Percentiles rank a stretch among this genome's conserved stretches.
phyloP scores from a whole-genome alignment of 1,140 invertebrate genomes.

The Drosophila quadrilineata region DNA sequence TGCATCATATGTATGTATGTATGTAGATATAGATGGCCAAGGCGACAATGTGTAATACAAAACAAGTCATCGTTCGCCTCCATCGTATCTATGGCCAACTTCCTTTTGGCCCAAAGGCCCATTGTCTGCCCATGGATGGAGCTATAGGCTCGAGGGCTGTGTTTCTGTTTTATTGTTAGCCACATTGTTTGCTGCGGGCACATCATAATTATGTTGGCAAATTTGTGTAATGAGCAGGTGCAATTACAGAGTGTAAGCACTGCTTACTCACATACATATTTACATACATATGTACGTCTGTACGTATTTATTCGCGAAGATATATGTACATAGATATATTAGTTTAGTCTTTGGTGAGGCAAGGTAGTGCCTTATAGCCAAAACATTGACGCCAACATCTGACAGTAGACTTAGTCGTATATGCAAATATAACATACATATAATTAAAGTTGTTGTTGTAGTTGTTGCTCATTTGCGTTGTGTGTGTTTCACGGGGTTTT shows the following conservation, averaged over 20 bases:
- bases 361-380: constrained; percentile 5
- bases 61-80: too few species aligned
- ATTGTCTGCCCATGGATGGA: background rate
- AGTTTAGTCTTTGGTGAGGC: too few species aligned
- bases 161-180: constrained; percentile 8
- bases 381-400: too few species aligned
- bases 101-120: constrained; percentile 32
- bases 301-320: too few species aligned
- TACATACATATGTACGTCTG: too few species aligned
- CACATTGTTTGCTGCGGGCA: constrained; percentile 44
- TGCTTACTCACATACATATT: constrained; percentile 17
- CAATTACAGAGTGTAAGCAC: constrained; percentile 45
- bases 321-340: too few species aligned
- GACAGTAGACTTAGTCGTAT: too few species aligned
- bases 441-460: constrained; percentile 55
- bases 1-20: constrained; percentile 3
- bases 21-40: constrained; percentile 4
- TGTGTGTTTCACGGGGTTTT: constrained; percentile 45
- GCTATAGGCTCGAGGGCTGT: too few species aligned
- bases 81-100: constrained; percentile 20
- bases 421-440: constrained; percentile 55
- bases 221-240: constrained; percentile 67
- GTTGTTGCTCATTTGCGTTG: constrained; percentile 23
- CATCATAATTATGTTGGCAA: constrained; percentile 73
- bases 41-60: constrained; percentile 13